A percentile compares a stretch with the other conserved stretches of the same genome.
phyloP scores from a whole-genome alignment of 1,140 invertebrate species.

The Diachasmimorpha longicaudata region DNA sequence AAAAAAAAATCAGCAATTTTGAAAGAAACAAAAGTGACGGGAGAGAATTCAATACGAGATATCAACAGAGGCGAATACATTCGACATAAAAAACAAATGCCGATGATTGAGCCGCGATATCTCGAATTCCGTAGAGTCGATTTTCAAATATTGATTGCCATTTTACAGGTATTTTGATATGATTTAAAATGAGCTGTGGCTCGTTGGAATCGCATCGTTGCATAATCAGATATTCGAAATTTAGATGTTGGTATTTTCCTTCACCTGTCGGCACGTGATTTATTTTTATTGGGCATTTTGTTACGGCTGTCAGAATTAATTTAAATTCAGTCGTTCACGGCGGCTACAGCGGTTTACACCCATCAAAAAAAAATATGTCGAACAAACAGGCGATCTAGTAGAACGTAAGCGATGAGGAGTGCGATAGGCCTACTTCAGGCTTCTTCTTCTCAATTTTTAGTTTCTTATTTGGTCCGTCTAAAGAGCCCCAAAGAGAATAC shows the following conservation, averaged over 20 bases:
- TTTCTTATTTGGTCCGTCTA: background rate
- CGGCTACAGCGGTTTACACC: background rate
- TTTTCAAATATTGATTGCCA: no score
- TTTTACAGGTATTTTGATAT: no score
- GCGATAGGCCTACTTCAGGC: background rate
- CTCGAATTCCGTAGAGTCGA: no score
- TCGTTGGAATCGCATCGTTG: no score
- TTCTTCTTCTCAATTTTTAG: conserved; percentile 30
- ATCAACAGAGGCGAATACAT: background rate
- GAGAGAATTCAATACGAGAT: background rate
- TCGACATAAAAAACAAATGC: no score
- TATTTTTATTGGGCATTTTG: background rate
- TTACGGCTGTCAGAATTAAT: conserved; percentile 4
- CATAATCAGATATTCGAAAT: background rate
- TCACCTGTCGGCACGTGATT: background rate
- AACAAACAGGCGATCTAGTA: background rate
- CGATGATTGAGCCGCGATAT: no score
- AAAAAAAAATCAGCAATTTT: conserved; percentile 15
- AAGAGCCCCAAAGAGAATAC: background rate
- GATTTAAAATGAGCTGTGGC: no score
- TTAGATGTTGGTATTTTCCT: background rate
- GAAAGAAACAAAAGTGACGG: background rate
- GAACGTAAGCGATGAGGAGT: background rate
- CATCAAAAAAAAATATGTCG: conserved; percentile 1
- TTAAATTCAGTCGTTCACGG: background rate